These are phyloP conservation scores for Oscheius sp. DNA, from an alignment of 2,888 invertebrate species.

Conservation along the genomic window DNA sequence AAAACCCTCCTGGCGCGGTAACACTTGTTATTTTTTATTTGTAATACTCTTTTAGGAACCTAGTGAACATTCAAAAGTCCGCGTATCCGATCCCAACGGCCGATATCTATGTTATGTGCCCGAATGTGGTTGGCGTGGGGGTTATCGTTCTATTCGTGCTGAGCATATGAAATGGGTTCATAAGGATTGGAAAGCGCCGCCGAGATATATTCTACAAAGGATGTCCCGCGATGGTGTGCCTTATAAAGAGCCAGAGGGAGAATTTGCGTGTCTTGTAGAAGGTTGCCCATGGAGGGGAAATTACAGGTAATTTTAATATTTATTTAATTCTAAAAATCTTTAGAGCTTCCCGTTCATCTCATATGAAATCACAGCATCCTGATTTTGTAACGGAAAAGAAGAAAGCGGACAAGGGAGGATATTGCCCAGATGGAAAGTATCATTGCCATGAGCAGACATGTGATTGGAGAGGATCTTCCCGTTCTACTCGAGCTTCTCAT, in stretches of 20 bases:
- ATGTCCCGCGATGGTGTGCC: background rate
- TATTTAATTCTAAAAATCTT: background rate
- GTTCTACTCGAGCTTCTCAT: constrained; percentile 55
- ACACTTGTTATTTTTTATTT: constrained; percentile 8
- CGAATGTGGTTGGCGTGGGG: constrained; percentile 48
- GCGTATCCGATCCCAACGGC: constrained; percentile 44
- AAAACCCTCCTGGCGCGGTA: constrained; percentile 33
- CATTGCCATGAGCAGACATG: constrained; percentile 53
- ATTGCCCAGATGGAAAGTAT: constrained; percentile 47
- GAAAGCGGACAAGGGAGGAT: constrained; percentile 41
- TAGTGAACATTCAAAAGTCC: constrained; percentile 26
- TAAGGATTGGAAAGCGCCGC: constrained; percentile 51
- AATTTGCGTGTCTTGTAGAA: constrained; percentile 44
- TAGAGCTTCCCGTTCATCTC: constrained; percentile 46
- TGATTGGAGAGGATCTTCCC: constrained; percentile 53
- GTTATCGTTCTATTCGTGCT: constrained; percentile 53
- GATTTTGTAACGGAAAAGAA: constrained; percentile 32
- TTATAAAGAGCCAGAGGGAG: constrained; percentile 35
- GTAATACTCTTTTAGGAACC: constrained; percentile 24
- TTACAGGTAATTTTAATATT: constrained; percentile 39
- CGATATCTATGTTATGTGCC: constrained; percentile 55
- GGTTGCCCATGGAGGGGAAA: constrained; percentile 59
- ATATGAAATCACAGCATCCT: constrained; percentile 49
- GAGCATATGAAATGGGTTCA: constrained; percentile 56
- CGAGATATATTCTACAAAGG: constrained; percentile 44